Evolutionary conservation across 2,797 vertebrate genomes (phyloP).

Genomic region (Melanogrammus aeglefinus): DNA sequence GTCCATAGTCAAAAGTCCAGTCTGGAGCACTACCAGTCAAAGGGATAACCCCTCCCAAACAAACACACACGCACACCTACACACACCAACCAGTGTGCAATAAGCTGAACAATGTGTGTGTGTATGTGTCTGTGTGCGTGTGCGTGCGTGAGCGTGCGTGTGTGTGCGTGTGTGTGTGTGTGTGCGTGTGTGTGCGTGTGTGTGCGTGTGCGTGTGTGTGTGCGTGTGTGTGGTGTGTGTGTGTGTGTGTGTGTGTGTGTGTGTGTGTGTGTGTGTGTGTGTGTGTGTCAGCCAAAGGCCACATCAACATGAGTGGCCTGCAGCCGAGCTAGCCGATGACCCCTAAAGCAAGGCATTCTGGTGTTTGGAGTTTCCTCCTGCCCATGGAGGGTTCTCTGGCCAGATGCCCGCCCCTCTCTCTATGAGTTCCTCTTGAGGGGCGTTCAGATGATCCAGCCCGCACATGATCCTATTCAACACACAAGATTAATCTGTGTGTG

Average conservation of each 20-base stretch:
- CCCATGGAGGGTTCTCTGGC: background rate
- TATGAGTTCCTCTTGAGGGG: background rate
- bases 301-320: background rate
- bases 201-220: too few species aligned
- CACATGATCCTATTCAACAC: background rate
- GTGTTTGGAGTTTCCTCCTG: background rate
- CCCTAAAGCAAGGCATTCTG: background rate
- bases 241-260: too few species aligned
- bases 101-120: conserved; percentile 7
- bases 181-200: background rate
- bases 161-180: background rate
- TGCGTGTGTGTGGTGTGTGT: too few species aligned
- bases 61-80: conserved; percentile 27
- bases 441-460: background rate
- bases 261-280: background rate
- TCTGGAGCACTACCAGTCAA: conserved; percentile 9
- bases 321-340: background rate
- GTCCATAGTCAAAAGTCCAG: conserved; percentile 2
- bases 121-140: too few species aligned
- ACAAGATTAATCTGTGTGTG: background rate
- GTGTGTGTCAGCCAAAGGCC: background rate
- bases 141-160: background rate
- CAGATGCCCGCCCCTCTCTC: background rate
- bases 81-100: background rate
- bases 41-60: conserved; percentile 11